Evolutionary conservation across 2,113 vertebrate genomes (phyloP).

Genomic region (Poeciliopsis retropinna): DNA sequence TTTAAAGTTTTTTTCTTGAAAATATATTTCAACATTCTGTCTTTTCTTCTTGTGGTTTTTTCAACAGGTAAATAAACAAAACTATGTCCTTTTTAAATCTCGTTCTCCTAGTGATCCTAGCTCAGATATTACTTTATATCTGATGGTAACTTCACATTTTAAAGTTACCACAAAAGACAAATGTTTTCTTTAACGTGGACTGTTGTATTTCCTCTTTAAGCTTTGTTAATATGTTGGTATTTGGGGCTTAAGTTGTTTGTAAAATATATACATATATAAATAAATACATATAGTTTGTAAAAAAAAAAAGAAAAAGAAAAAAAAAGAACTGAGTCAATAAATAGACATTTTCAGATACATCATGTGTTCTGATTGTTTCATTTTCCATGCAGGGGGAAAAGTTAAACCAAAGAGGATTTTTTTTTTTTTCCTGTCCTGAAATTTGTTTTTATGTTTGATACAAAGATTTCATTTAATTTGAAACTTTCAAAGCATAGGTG

Average conservation of each 20-base stretch:
- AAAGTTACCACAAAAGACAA: constrained; percentile 3
- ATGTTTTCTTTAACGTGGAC: constrained; percentile 33
- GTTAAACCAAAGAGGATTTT: not conserved
- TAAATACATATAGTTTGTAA: constrained; percentile 57
- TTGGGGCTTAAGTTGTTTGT: constrained; percentile 56
- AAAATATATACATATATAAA: constrained; percentile 36
- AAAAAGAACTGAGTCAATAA: constrained; percentile 49
- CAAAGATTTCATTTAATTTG: too few species aligned
- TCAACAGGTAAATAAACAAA: not conserved
- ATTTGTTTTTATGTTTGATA: too few species aligned
- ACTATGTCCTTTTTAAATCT: not conserved
- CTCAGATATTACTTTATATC: not conserved
- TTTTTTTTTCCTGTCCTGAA: too few species aligned
- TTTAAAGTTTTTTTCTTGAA: not conserved
- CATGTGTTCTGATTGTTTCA: constrained; percentile 14
- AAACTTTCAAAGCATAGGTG: too few species aligned
- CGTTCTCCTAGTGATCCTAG: not conserved
- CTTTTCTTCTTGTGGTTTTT: not conserved
- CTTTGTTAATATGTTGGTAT: constrained; percentile 51
- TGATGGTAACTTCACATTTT: constrained; percentile 2
- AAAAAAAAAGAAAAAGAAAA: constrained; percentile 32
- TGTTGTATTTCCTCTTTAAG: constrained; percentile 41
- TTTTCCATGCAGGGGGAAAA: not conserved
- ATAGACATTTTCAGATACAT: constrained; percentile 58
- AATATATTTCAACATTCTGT: not conserved